Percentiles rank a stretch among this genome's conserved stretches.
Conservation (phyloP, 53 echinoderm and acorn worm species). For the Stichopus horrens region DNA sequence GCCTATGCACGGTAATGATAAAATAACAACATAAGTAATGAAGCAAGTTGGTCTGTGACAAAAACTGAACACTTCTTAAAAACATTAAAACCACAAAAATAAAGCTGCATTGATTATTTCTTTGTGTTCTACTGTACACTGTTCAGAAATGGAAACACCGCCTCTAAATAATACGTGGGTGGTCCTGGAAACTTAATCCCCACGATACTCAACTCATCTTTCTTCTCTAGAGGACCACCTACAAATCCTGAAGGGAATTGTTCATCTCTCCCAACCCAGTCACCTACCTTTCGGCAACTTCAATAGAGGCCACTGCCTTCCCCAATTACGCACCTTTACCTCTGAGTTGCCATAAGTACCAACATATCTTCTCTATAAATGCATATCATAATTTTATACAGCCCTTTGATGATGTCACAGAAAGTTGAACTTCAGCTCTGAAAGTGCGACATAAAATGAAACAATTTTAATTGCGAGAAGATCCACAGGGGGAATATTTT, state of each 20-base stretch:
- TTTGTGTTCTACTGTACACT: not conserved
- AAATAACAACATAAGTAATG: too few relatives aligned
- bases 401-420: too few relatives aligned
- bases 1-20: too few relatives aligned
- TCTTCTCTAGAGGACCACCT: slow-evolving; percentile 3
- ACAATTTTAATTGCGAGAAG: not conserved
- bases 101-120: not conserved
- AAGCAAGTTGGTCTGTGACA: not conserved
- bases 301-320: not conserved
- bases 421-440: not conserved
- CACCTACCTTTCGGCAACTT: slow-evolving; percentile 41
- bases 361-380: not conserved
- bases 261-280: not conserved
- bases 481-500: not conserved
- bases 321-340: not conserved
- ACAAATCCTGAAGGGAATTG: not conserved
- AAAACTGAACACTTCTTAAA: not conserved
- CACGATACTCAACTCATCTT: not conserved
- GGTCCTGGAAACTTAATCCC: slow-evolving; percentile 22
- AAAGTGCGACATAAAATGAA: not conserved
- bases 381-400: not conserved
- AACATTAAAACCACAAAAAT: not conserved
- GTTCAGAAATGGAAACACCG: not conserved
- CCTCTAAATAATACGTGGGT: not conserved
- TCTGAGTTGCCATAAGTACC: not conserved